Conservation (phyloP, 2,797 vertebrate genomes). For the Gymnocypris eckloni region DNA sequence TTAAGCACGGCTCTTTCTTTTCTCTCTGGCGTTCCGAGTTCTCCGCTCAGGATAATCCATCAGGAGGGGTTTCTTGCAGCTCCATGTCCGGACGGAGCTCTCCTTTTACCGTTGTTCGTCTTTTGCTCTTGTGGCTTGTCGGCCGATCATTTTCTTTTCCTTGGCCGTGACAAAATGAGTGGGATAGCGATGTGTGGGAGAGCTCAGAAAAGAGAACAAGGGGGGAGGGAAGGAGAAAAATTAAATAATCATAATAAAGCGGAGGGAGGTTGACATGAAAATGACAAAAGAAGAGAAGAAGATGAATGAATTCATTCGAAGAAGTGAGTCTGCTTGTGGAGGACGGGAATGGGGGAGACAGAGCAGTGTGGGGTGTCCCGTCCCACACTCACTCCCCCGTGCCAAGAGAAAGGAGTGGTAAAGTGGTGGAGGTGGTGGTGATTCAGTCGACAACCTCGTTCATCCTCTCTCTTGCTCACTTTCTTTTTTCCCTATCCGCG, state of each 20-base stretch:
- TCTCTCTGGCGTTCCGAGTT: constrained; percentile 61
- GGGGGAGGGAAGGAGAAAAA: constrained; percentile 40
- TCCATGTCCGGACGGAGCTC: constrained; percentile 38
- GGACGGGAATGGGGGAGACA: constrained; percentile 44
- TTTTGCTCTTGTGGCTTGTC: constrained; percentile 26
- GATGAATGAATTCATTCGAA: constrained; percentile 60
- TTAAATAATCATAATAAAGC: constrained; percentile 44
- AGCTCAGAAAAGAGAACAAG: constrained; percentile 23
- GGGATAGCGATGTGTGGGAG: constrained; percentile 57
- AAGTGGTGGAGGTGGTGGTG: constrained; percentile 64
- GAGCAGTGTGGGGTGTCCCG: constrained; percentile 49
- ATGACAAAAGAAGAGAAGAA: constrained; percentile 47
- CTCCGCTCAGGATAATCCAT: constrained; percentile 69
- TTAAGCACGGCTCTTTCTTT: constrained; percentile 50
- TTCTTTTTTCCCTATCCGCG: constrained; percentile 41
- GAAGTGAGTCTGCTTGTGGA: constrained; percentile 52
- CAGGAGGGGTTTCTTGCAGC: constrained; percentile 67
- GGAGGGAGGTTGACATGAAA: constrained; percentile 56
- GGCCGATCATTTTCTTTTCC: constrained; percentile 61
- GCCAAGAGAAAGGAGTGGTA: constrained; percentile 51
- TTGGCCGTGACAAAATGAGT: constrained; percentile 58
- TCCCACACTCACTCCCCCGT: constrained; percentile 63
- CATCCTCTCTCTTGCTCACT: constrained; percentile 39
- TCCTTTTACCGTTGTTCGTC: constrained; percentile 44
- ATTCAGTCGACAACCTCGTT: constrained; percentile 62